Evolutionary conservation across 2,113 vertebrate genomes (phyloP), one percentile per base, ranked within the genome.

Genomic region (Euleptes europaea): DNA sequence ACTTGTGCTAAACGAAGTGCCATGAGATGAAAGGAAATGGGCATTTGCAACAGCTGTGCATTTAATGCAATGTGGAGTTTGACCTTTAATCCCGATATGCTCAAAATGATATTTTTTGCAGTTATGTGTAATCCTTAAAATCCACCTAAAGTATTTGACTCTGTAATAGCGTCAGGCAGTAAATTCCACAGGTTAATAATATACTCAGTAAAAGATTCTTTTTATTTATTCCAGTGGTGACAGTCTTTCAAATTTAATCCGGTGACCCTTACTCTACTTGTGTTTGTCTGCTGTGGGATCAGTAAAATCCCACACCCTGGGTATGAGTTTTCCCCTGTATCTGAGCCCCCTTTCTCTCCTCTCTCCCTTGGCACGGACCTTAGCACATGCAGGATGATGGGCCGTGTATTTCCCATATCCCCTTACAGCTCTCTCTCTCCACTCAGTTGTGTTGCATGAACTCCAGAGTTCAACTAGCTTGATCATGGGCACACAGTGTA

Each of bases 161-260:
- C 89, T 79, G 92, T 92, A 89, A 93, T 88, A 89, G 93, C 90
- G 80, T 79, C 21, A 85, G 89, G 92, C 92, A 95, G 93, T 94
- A 95, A 94, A 94, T 95, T 93, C 94, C 94, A 91, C 19, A 72
- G 83, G 94, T 95, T 94, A 94, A 94, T 94, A 88, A 95, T 94
- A 93, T 47, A 95, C 91, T 82, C 63, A 90, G 86, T 84, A 82
- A 80, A 44, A 91, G 91, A 92, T 90, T 88, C 54, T 92, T 94
- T 89, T 84, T 92, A 88, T 92, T 82, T 84, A 88, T 90, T 92
- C 47, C 31, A 79, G 60, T 83, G 51, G 92, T 80, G 82, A 81
- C 51, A 77, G 83, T 15, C 49, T 90, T 88, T 90, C 82, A 23
- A 79, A 42, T 78, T 72, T 69, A 80, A 85, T 79, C 10, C 3